These are phyloP conservation scores for Megaleporinus macrocephalus DNA, from an alignment of 2,113 vertebrate species.

Conservation along the genomic window DNA sequence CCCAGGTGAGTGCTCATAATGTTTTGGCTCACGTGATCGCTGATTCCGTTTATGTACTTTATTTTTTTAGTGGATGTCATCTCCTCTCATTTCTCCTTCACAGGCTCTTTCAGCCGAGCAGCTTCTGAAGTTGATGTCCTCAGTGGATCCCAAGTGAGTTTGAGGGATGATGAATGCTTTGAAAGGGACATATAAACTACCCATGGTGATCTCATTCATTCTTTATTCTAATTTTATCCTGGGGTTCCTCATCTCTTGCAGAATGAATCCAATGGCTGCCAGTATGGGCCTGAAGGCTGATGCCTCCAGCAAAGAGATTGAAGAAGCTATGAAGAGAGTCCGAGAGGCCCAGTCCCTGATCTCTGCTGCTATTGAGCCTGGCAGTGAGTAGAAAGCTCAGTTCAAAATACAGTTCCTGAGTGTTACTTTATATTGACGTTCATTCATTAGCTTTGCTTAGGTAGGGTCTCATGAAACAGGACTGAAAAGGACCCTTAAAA, in stretches of 20 bases:
- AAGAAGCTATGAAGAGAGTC: constrained; percentile 98
- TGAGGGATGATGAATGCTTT: not conserved
- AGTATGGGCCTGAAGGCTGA: constrained; percentile 91
- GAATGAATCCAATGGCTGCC: constrained; percentile 92
- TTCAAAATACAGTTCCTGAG: not conserved
- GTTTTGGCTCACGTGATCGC: not conserved
- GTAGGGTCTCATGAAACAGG: no score
- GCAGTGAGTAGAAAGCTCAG: constrained; percentile 66
- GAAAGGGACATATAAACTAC: no score
- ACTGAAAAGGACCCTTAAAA: no score
- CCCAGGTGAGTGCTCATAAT: constrained; percentile 65
- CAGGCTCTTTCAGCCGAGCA: constrained; percentile 93
- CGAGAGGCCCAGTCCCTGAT: constrained; percentile 96
- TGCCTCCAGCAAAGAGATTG: constrained; percentile 94
- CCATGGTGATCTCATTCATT: no score
- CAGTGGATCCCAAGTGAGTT: constrained; percentile 96
- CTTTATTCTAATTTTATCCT: not conserved
- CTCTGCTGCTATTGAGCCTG: constrained; percentile 96
- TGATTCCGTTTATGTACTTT: no score
- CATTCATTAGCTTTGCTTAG: not conserved
- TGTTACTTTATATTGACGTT: not conserved
- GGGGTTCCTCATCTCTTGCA: constrained; percentile 55
- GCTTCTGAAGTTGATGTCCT: constrained; percentile 93
- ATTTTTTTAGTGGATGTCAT: not conserved
- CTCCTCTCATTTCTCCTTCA: not conserved